These are phyloP conservation scores for Dolichotis patagonum DNA, from an alignment of 2,113 vertebrate species.

Conservation along the genomic window DNA sequence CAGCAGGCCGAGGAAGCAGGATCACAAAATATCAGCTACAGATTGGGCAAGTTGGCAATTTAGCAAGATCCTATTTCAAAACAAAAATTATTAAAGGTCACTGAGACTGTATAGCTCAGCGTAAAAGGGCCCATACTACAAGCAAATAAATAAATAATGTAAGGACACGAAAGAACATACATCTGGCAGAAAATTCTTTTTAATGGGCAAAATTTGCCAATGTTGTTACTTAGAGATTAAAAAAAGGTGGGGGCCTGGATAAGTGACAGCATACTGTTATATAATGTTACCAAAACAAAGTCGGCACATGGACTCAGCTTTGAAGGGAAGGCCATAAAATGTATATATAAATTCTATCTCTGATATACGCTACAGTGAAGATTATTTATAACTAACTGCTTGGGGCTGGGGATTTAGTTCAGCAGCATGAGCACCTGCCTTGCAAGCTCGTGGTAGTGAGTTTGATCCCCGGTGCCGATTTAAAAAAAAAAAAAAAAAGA, in stretches of 20 bases:
- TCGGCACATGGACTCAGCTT: not conserved
- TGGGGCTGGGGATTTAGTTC: too few relatives aligned
- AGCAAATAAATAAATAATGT: not conserved
- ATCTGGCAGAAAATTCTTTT: not conserved
- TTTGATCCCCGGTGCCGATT: too few relatives aligned
- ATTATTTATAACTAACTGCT: not conserved
- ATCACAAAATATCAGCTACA: not conserved
- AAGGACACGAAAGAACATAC: not conserved
- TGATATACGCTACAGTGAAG: not conserved
- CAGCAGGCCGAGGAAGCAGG: not conserved
- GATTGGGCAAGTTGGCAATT: not conserved
- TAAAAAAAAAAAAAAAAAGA: too few relatives aligned
- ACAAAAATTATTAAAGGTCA: not conserved
- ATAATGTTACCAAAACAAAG: conserved; percentile 9
- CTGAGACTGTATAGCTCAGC: not conserved
- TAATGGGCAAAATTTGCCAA: conserved; percentile 11
- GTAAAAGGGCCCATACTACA: not conserved
- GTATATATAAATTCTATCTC: not conserved
- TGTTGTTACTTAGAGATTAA: not conserved
- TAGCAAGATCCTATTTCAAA: not conserved
- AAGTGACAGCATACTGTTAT: not conserved
- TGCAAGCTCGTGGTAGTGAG: too few relatives aligned
- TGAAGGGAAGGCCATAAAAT: conserved; percentile 14
- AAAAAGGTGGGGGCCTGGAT: not conserved
- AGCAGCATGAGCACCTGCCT: too few relatives aligned